Conservation (phyloP, 2,797 vertebrate genomes). For the Hypotaenidia okinawae region DNA sequence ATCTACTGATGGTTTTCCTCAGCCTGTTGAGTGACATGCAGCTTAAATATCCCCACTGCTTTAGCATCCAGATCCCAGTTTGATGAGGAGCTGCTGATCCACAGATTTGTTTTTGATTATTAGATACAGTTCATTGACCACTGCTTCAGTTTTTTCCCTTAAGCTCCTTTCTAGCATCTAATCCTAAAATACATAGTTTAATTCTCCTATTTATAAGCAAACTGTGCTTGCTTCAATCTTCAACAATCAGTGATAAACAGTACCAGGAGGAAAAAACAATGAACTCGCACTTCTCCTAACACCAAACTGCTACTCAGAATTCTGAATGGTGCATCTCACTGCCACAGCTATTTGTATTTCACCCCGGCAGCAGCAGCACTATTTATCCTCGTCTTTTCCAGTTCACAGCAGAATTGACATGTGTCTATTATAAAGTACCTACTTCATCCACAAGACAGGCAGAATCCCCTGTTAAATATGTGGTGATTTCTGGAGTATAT, state of each 20-base stretch:
- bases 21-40: neutral
- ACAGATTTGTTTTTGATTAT: conserved; percentile 12
- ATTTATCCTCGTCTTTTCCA: neutral
- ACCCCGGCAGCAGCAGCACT: neutral
- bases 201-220: conserved; percentile 59
- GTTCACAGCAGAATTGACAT: neutral
- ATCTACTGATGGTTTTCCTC: neutral
- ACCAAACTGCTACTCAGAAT: neutral
- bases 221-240: neutral
- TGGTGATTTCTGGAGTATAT: neutral
- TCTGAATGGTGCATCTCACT: neutral
- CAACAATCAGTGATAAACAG: conserved; percentile 19
- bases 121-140: conserved; percentile 23
- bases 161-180: conserved; percentile 62
- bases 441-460: neutral
- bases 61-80: neutral
- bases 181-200: conserved; percentile 66
- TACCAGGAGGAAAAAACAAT: neutral
- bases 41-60: neutral
- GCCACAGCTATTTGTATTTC: neutral
- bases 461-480: neutral
- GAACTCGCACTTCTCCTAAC: neutral
- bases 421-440: neutral
- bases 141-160: conserved; percentile 41
- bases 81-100: conserved; percentile 10